Evolutionary conservation across 2,888 invertebrate genomes (phyloP), one percentile per base, ranked within the genome.

Genomic region (Drosophila aldrichi): DNA sequence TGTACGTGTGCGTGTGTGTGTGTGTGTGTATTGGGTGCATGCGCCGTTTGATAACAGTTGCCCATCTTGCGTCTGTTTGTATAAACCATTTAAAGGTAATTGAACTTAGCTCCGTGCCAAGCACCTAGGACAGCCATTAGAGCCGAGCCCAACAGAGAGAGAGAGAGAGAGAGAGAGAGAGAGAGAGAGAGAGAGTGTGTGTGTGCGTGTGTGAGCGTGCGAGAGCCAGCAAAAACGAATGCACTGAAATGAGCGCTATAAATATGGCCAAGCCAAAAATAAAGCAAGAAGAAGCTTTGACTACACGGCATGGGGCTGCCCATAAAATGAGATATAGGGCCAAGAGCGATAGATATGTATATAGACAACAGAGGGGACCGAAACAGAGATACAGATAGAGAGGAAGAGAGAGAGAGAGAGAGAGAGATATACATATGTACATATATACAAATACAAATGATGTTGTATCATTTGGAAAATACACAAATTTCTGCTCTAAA

Each of bases 61-160:
- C 63, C 68, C 61, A 58, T 62, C 55, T 61, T 22, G 49, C 57
- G 46, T 68, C 49, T 88, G 87, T 86, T 88, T 88, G 81, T 88
- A 64, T 88, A 88, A 86, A 83, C 89, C 83, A 84, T 89, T 86
- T 86, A 82, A 86, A 89, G 84, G 89, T 84, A 89, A 87, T 84
- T 84, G 84, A 84, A 84, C 84, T 78, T 83, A 74, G 74, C 71
- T 77, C 73, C 51, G 48, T 61, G 66, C 67, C 29, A 74, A 38
- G 61, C 55, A 59, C 61, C 66, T 74, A 58, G 43, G 38, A 46
- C 20, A 38, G 52, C 43, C 48, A 57, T 67, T 81, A 67, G 68
- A 74, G 64, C 60, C 74, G 67, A 80, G 77, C 81, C 74, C 67
- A 60, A 44, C n/a, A 29, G n/a, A n/a, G 18, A 41, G 2, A 32